Conservation (phyloP, 2,113 vertebrate species). For the Lucifuga dentata region DNA sequence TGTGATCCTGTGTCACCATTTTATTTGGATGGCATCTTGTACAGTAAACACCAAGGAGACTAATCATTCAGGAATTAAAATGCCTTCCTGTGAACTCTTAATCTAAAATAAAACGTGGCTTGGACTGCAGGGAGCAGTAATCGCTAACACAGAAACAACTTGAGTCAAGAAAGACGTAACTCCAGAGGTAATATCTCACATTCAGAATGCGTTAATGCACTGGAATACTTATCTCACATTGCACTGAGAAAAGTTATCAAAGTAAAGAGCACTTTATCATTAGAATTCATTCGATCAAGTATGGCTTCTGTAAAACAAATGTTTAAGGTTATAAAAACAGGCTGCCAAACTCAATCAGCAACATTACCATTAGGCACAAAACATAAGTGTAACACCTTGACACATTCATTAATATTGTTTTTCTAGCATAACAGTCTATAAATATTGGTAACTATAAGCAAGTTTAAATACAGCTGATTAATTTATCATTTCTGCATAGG, state of each 20-base stretch:
- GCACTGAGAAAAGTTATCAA: constrained; percentile 29
- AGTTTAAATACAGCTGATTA: constrained; percentile 36
- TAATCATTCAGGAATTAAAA: constrained; percentile 20
- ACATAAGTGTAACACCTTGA: constrained; percentile 22
- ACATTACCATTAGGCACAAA: constrained; percentile 20
- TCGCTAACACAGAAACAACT: not conserved
- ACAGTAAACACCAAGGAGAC: constrained; percentile 29
- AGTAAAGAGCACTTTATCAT: constrained; percentile 47
- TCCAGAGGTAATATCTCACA: constrained; percentile 12
- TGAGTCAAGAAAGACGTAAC: not conserved
- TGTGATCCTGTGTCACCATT: constrained; percentile 23
- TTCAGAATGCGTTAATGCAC: constrained; percentile 27
- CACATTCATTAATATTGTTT: not conserved
- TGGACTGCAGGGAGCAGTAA: not conserved
- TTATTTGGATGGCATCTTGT: constrained; percentile 59
- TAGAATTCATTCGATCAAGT: constrained; percentile 35
- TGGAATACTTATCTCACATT: constrained; percentile 54
- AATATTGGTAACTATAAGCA: constrained; percentile 17
- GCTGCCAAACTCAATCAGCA: not conserved
- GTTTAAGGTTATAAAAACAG: constrained; percentile 31
- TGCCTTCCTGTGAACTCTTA: constrained; percentile 10
- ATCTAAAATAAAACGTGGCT: not conserved
- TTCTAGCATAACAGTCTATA: constrained; percentile 5
- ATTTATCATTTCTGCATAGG: constrained; percentile 55
- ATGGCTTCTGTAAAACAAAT: constrained; percentile 65